Evolutionary conservation across 2,797 vertebrate species (phyloP).

Genomic region (Delichon dasypus): DNA sequence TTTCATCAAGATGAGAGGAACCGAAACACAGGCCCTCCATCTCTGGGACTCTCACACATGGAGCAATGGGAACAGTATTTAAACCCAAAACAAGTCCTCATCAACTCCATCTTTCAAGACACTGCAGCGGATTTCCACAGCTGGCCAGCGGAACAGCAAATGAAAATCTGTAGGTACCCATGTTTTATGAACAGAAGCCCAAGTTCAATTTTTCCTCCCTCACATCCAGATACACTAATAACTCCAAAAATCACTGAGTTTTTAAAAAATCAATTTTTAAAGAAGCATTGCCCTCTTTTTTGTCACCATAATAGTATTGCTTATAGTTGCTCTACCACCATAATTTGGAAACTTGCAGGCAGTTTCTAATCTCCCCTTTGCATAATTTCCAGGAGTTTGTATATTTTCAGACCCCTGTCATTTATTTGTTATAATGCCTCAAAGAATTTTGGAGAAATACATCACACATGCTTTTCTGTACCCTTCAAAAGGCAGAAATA

Average conservation of each 20-base stretch:
- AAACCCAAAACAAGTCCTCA: not conserved
- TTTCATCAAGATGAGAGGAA: not conserved
- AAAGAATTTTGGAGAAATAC: not conserved
- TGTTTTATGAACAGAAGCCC: not conserved
- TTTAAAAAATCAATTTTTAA: not conserved
- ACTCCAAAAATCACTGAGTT: not conserved
- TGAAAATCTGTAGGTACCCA: not conserved
- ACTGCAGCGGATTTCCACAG: not conserved
- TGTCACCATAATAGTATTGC: not conserved
- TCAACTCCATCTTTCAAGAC: not conserved
- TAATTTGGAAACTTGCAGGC: not conserved
- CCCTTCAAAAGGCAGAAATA: not conserved
- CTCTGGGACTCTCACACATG: accelerated
- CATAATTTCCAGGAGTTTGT: not conserved
- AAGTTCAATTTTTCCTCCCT: not conserved
- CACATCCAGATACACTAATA: not conserved
- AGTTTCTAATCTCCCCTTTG: not conserved
- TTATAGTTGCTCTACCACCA: not conserved
- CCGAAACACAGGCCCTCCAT: accelerated
- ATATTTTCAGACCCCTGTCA: not conserved
- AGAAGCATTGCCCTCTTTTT: not conserved
- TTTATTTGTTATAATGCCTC: not conserved
- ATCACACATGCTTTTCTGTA: accelerated
- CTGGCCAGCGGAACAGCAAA: not conserved
- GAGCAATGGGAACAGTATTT: not conserved